Base-by-base conservation (phyloP, 2,888 invertebrate species). In the Cephus pygmeus region DNA sequence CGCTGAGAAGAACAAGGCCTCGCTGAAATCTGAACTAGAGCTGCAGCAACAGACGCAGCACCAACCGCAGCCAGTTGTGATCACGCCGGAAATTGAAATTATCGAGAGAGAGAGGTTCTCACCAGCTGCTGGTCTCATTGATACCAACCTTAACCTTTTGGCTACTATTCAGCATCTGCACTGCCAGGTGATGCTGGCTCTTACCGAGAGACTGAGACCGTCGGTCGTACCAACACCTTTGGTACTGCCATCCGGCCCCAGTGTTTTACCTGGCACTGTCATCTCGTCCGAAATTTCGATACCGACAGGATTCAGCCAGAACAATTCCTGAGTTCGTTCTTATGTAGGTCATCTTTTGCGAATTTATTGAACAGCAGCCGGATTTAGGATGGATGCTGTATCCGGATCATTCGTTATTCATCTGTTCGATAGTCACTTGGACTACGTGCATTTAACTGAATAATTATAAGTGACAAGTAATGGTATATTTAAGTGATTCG, bases 1-100 rank as follows among this genome's bases (percentile, higher is more conserved):
- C 91, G 94, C 85, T 92, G 93, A 88, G 93, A 94, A 89, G 93
- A 94, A 87, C 93, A 94, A 87, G 80, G 89, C 69, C 73, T 73
- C 75, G 73, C 34, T 73, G 34, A 74, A 81, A 73, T 73, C 76
- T 23, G 79, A 79, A 69, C 30, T 78, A 36, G 79, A 81, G 33
- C 77, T n/a, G 84, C 85, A 76, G 87, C 81, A 33, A 84, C 85
- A 74, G 86, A 80, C 79, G 78, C 75, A 71, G 91, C 89, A 91
- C 92, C 92, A 91, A 92, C 91, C 91, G 91, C 92, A 56, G 23
- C 56, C 56, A 56, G 73, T 78, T 31, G 78, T 69, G 75, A 56
- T 73, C 69, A 73, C 69, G 69, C 11, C 75, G 33, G 77, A 77
- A 40, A 76, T 75, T 11, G 78, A 78, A 69, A 69, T 73, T 36